Percentiles rank a stretch among this genome's conserved stretches.
These are phyloP conservation scores for Ameiurus melas DNA, from an alignment of 2,113 vertebrate genomes.

Conservation along the genomic window DNA sequence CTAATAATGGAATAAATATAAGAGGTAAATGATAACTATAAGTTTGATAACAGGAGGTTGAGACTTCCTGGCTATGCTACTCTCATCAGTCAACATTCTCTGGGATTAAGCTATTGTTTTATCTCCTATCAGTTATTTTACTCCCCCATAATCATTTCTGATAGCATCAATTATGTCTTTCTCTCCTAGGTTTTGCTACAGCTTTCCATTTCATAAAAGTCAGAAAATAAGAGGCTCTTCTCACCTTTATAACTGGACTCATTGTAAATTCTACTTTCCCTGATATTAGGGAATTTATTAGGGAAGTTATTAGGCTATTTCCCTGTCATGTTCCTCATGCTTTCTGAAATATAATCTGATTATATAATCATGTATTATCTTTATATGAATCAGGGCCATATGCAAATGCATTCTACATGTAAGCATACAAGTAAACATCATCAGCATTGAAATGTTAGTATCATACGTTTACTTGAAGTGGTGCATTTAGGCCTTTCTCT, in stretches of 20 bases:
- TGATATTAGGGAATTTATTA: slow-evolving; percentile 31
- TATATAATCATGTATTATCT: background rate
- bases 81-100: background rate
- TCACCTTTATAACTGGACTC: slow-evolving; percentile 37
- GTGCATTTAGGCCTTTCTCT: background rate
- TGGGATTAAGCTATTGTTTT: background rate
- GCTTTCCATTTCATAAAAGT: background rate
- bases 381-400: background rate
- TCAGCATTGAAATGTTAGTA: background rate
- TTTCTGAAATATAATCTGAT: slow-evolving; percentile 9
- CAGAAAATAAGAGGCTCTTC: slow-evolving; percentile 19
- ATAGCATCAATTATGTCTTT: background rate
- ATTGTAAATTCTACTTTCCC: slow-evolving; percentile 54
- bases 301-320: slow-evolving; percentile 12
- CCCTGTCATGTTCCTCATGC: background rate
- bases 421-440: background rate
- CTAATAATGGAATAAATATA: background rate
- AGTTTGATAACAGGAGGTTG: background rate
- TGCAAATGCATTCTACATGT: background rate
- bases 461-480: background rate
- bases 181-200: background rate
- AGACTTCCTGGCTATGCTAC: background rate
- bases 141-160: background rate
- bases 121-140: background rate
- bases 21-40: background rate